These are phyloP conservation scores for Gadopsis bispinosus DNA, from an alignment of 2,797 vertebrate species.

Conservation along the genomic window DNA sequence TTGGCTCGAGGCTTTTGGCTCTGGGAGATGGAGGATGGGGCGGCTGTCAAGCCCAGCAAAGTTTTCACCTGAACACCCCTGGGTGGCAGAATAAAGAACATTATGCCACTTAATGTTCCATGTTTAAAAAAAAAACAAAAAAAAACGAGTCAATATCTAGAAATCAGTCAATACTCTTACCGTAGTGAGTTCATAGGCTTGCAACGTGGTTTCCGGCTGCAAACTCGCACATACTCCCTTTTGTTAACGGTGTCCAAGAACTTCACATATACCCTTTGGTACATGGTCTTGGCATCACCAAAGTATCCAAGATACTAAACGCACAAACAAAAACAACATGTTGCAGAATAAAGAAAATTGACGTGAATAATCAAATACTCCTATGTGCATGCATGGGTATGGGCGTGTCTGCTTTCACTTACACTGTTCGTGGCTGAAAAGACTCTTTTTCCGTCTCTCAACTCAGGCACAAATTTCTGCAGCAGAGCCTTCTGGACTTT, in stretches of 20 bases:
- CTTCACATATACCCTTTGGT: conserved; percentile 96
- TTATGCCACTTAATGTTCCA: not conserved
- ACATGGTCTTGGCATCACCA: conserved; percentile 96
- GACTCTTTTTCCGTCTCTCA: conserved; percentile 94
- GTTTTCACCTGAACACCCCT: conserved; percentile 86
- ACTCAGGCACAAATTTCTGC: conserved; percentile 98
- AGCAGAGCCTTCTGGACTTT: conserved; percentile 99
- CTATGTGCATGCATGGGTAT: not conserved
- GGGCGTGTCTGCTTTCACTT: conserved; percentile 72
- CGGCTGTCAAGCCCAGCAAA: conserved; percentile 85
- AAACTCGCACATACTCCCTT: conserved; percentile 97
- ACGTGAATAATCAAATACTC: not conserved
- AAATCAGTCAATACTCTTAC: conserved; percentile 68
- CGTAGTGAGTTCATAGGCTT: conserved; percentile 92
- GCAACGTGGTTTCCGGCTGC: conserved; percentile 94
- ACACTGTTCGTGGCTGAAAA: conserved; percentile 99
- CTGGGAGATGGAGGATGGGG: conserved; percentile 68
- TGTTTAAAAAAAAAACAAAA: not conserved
- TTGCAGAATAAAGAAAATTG: not conserved
- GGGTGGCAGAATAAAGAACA: conserved; percentile 25
- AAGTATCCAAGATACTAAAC: conserved; percentile 98
- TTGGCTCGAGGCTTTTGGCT: conserved; percentile 91
- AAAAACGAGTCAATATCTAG: too few species aligned
- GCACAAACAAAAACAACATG: conserved; percentile 25
- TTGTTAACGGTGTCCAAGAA: conserved; percentile 99